Conservation (phyloP, 2,888 invertebrate species). For the Athalia cordata region DNA sequence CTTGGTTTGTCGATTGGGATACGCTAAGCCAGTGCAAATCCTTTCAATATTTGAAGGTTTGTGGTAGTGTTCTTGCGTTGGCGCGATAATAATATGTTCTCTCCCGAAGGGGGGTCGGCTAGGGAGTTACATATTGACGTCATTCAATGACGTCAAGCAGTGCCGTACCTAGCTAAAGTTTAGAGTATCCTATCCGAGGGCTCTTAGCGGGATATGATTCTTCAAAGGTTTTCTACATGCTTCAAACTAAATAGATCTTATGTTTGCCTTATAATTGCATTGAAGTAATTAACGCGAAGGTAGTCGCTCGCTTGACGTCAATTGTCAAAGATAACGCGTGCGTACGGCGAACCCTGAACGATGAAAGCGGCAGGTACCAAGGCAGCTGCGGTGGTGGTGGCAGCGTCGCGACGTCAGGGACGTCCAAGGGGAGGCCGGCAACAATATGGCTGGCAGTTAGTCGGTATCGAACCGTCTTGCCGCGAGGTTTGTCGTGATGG, state of each 20-base stretch:
- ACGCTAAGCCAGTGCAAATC: slow-evolving; percentile 19
- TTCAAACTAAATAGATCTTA: slow-evolving; percentile 44
- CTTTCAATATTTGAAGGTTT: slow-evolving; percentile 14
- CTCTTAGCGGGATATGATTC: slow-evolving; percentile 46
- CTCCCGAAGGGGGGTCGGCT: slow-evolving; percentile 15
- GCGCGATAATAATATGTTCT: slow-evolving; percentile 45
- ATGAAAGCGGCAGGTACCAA: slow-evolving; percentile 42
- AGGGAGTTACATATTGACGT: slow-evolving; percentile 67
- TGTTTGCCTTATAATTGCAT: slow-evolving; percentile 62
- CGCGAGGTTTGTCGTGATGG: slow-evolving; percentile 54
- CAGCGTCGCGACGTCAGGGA: slow-evolving; percentile 53
- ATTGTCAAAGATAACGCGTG: slow-evolving; percentile 67
- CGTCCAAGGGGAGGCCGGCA: slow-evolving; percentile 62
- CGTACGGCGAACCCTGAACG: slow-evolving; percentile 47
- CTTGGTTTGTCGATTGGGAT: background rate
- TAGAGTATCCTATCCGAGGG: slow-evolving; percentile 51
- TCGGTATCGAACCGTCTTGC: slow-evolving; percentile 69
- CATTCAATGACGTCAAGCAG: slow-evolving; percentile 70
- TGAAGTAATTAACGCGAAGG: slow-evolving; percentile 62
- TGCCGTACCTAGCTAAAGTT: slow-evolving; percentile 58
- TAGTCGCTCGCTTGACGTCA: slow-evolving; percentile 65
- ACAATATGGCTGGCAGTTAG: slow-evolving; percentile 67
- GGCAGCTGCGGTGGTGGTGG: slow-evolving; percentile 42
- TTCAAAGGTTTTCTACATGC: slow-evolving; percentile 5
- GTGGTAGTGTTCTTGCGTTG: slow-evolving; percentile 42